These are phyloP conservation scores for Erebia ligea DNA, from an alignment of 2,888 invertebrate species.

Conservation along the genomic window DNA sequence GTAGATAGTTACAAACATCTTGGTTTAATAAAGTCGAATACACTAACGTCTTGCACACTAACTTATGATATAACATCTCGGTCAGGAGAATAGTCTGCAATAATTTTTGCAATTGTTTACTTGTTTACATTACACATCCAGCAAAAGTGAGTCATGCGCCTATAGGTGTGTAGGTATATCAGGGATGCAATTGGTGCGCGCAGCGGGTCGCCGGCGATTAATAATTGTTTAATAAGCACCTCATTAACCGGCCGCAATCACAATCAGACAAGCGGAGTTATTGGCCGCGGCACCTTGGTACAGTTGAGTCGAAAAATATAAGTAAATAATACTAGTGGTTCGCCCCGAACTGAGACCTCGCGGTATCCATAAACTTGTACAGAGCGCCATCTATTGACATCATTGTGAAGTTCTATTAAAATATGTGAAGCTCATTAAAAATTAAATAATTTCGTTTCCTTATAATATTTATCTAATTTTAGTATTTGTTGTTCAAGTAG, in stretches of 20 bases:
- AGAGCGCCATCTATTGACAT: too few species aligned
- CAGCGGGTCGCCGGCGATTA: conserved; percentile 65
- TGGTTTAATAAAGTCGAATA: too few species aligned
- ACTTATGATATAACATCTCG: too few species aligned
- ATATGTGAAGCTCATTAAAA: too few species aligned
- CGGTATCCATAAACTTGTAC: not conserved
- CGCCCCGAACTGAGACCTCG: too few species aligned
- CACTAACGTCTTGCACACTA: too few species aligned
- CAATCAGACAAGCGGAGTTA: conserved; percentile 28
- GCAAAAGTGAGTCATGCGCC: conserved; percentile 24
- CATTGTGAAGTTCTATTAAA: too few species aligned
- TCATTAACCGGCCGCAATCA: conserved; percentile 43
- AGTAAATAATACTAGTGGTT: too few species aligned
- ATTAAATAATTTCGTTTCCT: too few species aligned
- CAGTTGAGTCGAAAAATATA: conserved; percentile 11
- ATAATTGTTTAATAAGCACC: conserved; percentile 69
- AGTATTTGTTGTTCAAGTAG: too few species aligned
- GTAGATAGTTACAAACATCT: too few species aligned
- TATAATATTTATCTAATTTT: too few species aligned
- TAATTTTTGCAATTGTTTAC: not conserved
- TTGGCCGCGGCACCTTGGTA: conserved; percentile 29
- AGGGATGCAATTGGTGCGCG: conserved; percentile 56
- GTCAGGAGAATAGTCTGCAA: not conserved
- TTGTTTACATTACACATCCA: not conserved
- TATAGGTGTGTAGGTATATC: conserved; percentile 49